Conservation (phyloP, 2,797 vertebrate genomes). For the Trichosurus vulpecula region DNA sequence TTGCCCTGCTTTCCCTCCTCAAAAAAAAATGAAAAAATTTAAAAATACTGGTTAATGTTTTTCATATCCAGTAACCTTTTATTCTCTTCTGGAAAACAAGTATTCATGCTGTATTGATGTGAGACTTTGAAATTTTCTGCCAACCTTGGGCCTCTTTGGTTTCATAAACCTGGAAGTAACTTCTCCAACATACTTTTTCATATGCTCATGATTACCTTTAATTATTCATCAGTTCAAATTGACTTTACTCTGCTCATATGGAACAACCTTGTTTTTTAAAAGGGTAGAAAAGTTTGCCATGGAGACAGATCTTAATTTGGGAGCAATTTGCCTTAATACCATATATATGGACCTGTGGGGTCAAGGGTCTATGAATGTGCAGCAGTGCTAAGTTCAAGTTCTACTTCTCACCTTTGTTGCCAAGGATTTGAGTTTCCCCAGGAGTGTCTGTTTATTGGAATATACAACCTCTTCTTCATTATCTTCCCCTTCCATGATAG, state of each 20-base stretch:
- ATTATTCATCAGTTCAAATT: neutral
- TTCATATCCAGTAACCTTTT: neutral
- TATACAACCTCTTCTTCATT: constrained; percentile 96
- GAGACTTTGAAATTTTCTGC: neutral
- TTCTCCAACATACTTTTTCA: neutral
- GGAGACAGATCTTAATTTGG: constrained; percentile 3
- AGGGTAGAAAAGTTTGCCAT: constrained; percentile 18
- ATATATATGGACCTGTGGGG: neutral
- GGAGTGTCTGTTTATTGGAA: constrained; percentile 94
- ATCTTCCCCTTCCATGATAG: constrained; percentile 98
- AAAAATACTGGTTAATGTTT: neutral
- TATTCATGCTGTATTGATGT: neutral
- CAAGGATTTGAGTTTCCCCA: constrained; percentile 95
- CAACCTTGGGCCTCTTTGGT: neutral
- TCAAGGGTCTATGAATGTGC: neutral
- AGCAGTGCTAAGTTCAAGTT: constrained; percentile 48
- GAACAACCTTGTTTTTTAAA: constrained; percentile 19
- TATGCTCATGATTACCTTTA: neutral
- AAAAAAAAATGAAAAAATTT: too few relatives aligned
- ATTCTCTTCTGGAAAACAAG: neutral
- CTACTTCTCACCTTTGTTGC: constrained; percentile 93
- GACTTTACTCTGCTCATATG: constrained; percentile 8
- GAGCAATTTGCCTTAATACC: neutral
- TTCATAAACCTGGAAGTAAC: neutral
- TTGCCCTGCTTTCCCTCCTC: too few relatives aligned